Evolutionary conservation across 2,888 invertebrate species (phyloP).

Genomic region (Melanostoma mellinum): DNA sequence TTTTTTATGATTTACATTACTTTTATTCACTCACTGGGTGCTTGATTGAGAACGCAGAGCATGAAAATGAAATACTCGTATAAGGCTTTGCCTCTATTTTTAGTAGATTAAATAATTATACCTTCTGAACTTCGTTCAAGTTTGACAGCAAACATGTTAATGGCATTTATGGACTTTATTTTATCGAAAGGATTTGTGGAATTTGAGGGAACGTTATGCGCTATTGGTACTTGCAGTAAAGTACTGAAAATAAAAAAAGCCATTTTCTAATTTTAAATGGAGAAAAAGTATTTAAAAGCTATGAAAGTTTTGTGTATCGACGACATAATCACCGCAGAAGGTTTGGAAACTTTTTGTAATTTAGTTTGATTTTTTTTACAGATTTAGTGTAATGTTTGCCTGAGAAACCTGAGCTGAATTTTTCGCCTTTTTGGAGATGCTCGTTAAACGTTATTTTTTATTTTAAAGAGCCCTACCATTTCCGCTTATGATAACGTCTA

Average conservation of each 20-base stretch:
- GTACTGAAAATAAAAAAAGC: slow-evolving; percentile 9
- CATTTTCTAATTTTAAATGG: neutral
- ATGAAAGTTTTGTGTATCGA: too few relatives aligned
- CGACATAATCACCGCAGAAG: too few relatives aligned
- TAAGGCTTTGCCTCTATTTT: slow-evolving; percentile 31
- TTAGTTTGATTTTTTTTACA: too few relatives aligned
- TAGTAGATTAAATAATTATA: slow-evolving; percentile 54
- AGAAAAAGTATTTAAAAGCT: too few relatives aligned
- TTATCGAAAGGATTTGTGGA: slow-evolving; percentile 13
- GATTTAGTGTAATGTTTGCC: too few relatives aligned
- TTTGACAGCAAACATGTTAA: slow-evolving; percentile 22
- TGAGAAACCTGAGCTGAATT: too few relatives aligned
- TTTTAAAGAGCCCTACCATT: too few relatives aligned
- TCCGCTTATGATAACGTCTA: too few relatives aligned
- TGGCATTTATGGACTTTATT: slow-evolving; percentile 15
- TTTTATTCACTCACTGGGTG: slow-evolving; percentile 54
- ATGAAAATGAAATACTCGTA: slow-evolving; percentile 49
- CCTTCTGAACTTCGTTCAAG: slow-evolving; percentile 31
- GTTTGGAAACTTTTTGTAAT: too few relatives aligned
- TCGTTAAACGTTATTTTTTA: too few relatives aligned
- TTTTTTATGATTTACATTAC: slow-evolving; percentile 15
- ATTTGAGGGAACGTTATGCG: neutral
- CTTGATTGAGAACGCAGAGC: slow-evolving; percentile 59
- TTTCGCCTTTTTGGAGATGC: too few relatives aligned
- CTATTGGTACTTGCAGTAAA: neutral